Evolutionary conservation across 2,888 invertebrate species (phyloP), one percentile per base, ranked within the genome.

Genomic region (Exocentrus adspersus): DNA sequence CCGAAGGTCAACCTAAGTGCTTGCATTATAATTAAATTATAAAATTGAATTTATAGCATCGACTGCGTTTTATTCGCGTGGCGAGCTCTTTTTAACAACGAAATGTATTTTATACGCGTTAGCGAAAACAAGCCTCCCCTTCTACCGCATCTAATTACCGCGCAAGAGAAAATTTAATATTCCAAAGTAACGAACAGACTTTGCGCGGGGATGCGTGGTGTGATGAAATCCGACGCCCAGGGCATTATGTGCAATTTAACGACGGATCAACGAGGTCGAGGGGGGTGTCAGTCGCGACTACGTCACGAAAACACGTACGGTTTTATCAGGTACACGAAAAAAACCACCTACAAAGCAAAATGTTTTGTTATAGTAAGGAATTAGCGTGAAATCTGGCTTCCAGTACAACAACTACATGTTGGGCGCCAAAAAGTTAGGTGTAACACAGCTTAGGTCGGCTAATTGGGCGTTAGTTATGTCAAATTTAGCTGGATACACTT

Each of bases 181-280:
- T 14, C 5, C n/a, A 37, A 5, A 37, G 10, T 14, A 48, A 12
- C 48, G 48, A 24, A 24, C 48, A n/a, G 12, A 7, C 48, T 2
- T 0, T 16, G 7, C 9, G 41, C 30, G 42, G 41, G 46, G 14
- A 19, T 54, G 20, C 21, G 37, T 48, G 56, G 42, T 20, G n/a
- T n/a, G n/a, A 62, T 57, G 62, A 62, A 56, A 57, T 42, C 42
- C 46, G 62, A 62, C 41, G 60, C 65, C 50, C 19, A 53, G 48
- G 60, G 64, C 65, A 53, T 60, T 58, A 58, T 58, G 52, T 62
- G 67, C 65, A 68, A 60, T 62, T 62, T 68, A 60, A 65, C 65
- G 62, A 68, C 65, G 62, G 62, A 65, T 68, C 60, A 60, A 59
- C 45, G 53, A 48, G 14, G 50, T 32, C 9, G 52, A 14, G 21